Percentiles rank a stretch among this genome's conserved stretches.
Evolutionary conservation across 2,113 vertebrate genomes (phyloP).

Genomic region (Mionectes macconnelli): DNA sequence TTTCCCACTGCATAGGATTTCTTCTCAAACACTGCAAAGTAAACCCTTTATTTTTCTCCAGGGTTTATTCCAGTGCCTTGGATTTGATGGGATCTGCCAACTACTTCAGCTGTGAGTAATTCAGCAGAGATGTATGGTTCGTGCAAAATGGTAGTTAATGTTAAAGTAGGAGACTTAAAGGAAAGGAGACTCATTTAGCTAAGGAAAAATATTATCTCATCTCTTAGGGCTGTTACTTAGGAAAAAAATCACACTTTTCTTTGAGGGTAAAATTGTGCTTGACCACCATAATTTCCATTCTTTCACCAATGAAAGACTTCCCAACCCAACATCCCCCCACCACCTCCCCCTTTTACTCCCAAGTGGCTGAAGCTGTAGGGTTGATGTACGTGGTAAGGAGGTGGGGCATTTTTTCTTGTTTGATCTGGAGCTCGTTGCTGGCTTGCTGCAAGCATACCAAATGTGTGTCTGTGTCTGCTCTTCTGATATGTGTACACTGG

Average conservation of each 20-base stretch:
- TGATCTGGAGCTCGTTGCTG: background rate
- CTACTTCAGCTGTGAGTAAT: background rate
- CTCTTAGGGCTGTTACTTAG: background rate
- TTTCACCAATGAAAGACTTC: background rate
- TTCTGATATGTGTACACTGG: background rate
- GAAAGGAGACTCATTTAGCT: background rate
- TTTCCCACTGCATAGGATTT: background rate
- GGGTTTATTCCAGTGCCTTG: background rate
- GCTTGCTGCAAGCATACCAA: background rate
- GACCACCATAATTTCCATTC: background rate
- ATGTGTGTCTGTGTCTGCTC: background rate
- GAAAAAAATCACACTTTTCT: background rate
- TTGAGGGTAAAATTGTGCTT: background rate
- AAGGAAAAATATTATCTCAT: background rate
- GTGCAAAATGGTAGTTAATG: background rate
- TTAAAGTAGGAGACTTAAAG: background rate
- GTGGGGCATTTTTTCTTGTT: background rate
- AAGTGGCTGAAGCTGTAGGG: background rate
- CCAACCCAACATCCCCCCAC: fast-evolving
- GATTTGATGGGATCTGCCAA: background rate
- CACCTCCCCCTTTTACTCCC: background rate
- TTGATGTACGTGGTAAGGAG: background rate
- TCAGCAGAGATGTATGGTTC: background rate
- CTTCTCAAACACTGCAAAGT: background rate
- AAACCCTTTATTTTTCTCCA: background rate